Conservation (phyloP, 2,888 invertebrate genomes). For the Aquatica leii region DNA sequence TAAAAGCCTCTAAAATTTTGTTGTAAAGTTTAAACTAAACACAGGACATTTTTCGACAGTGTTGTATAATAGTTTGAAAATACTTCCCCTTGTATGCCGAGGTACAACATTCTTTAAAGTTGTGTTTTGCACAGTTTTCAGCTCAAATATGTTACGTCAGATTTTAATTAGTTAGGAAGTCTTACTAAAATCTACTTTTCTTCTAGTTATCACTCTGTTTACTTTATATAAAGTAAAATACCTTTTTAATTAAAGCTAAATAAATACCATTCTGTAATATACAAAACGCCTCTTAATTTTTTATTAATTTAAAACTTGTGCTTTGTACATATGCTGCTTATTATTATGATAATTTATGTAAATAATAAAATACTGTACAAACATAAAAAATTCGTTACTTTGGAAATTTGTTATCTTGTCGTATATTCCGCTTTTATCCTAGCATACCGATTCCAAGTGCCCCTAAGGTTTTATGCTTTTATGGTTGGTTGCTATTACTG, state of each 20-base stretch:
- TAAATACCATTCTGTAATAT: too few relatives aligned
- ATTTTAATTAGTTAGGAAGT: conserved; percentile 29
- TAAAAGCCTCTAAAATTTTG: conserved; percentile 1
- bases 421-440: conserved; percentile 24
- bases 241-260: not conserved
- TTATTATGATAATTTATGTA: conserved; percentile 37
- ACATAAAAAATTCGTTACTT: conserved; percentile 31
- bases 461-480: conserved; percentile 16
- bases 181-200: conserved; percentile 26
- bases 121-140: conserved; percentile 29
- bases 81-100: conserved; percentile 23
- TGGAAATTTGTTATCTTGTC: conserved; percentile 32
- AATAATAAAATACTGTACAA: conserved; percentile 32
- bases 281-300: too few relatives aligned
- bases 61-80: conserved; percentile 25
- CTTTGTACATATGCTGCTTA: conserved; percentile 15
- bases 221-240: conserved; percentile 6
- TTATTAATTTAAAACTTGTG: conserved; percentile 26
- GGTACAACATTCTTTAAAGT: conserved; percentile 27
- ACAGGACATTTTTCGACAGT: conserved; percentile 16
- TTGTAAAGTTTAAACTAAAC: conserved; percentile 4
- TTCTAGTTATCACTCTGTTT: conserved; percentile 1
- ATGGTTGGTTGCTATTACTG: conserved; percentile 13
- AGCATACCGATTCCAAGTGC: conserved; percentile 21
- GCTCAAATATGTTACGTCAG: conserved; percentile 26